Evolutionary conservation across 2,888 invertebrate genomes (phyloP), one percentile per base, ranked within the genome.

Genomic region (Alentia gelatinosa): DNA sequence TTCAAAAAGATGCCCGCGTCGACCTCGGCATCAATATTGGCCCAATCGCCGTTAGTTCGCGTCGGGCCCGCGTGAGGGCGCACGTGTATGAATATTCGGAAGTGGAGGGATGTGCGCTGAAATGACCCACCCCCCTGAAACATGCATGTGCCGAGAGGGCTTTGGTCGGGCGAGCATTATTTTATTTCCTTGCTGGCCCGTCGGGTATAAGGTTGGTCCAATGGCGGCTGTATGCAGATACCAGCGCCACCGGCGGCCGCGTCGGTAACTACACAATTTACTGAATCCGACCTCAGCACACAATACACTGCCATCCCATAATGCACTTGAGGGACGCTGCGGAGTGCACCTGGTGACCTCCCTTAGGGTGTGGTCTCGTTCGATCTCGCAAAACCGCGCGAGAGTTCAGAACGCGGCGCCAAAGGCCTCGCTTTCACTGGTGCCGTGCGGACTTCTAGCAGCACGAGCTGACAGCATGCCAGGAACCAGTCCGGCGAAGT

Each of bases 281-380:
- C 12, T 19, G 19, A 68, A 68, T 12, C 68, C 68, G 33, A 30
- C n/a, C 56, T 1, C 19, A 19, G 30, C 30, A 1, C 68, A 68
- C 33, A 68, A 68, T 68, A 30, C 12, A 26, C 56, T n/a, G 47
- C 26, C 5, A 26, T 68, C 68, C 30, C 83, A 39, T 37, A n/a
- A 40, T 7, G 79, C 79, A 83, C 83, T 83, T 83, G 83, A 83
- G 83, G 37, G 83, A 83, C 23, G 33, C 37, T n/a, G 83, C 39
- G n/a, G 83, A 83, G 37, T 35, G 83, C 40, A 83, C 83, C 26
- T 4, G 9, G 39, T n/a, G 83, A 83, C 83, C 83, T 68, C n/a
- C n/a, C n/a, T 39, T 23, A 83, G 83, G 83, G 40, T 39, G 83
- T 68, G 68, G 68, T 83, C 39, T 83, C 83, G 83, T 40, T 83